phyloP scores from a whole-genome alignment of 23 tunicate species.

The Halocynthia roretzi region DNA sequence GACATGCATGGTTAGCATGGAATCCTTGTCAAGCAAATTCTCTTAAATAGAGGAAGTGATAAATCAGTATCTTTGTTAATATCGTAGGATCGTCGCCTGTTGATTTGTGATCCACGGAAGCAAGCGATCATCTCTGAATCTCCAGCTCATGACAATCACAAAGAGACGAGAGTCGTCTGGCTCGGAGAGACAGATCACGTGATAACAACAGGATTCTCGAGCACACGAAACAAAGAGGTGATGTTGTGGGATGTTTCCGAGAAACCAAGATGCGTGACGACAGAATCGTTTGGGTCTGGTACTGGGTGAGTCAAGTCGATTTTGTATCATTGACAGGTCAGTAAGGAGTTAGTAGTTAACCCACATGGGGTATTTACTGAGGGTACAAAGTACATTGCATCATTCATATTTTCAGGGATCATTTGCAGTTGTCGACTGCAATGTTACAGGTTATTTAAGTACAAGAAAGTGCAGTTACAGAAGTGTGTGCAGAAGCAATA shows the following conservation, averaged over 20 bases:
- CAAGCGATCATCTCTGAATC: constrained; percentile 5
- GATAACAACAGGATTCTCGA: constrained; percentile 64
- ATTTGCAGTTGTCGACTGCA: no score
- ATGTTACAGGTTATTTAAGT: no score
- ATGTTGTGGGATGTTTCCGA: background rate
- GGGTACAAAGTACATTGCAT: no score
- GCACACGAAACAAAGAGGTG: background rate
- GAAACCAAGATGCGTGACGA: constrained; percentile 1
- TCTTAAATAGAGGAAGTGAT: no score
- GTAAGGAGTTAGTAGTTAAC: no score
- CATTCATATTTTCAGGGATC: no score
- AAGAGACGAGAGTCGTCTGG: constrained; percentile 65
- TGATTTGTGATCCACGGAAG: constrained; percentile 47
- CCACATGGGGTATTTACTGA: no score
- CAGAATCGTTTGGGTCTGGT: constrained; percentile 1
- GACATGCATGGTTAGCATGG: no score
- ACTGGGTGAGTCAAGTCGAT: background rate
- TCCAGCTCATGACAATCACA: constrained; percentile 76
- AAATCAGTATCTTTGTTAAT: background rate
- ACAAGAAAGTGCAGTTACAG: no score
- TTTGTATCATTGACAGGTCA: background rate
- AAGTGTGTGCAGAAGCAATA: no score
- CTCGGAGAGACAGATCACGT: constrained; percentile 45
- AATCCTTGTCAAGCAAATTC: no score
- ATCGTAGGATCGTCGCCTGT: constrained; percentile 45